Percentiles rank a stretch among this genome's conserved stretches.
phyloP scores from a whole-genome alignment of 2,797 vertebrate genomes.

The Malurus splendens region DNA sequence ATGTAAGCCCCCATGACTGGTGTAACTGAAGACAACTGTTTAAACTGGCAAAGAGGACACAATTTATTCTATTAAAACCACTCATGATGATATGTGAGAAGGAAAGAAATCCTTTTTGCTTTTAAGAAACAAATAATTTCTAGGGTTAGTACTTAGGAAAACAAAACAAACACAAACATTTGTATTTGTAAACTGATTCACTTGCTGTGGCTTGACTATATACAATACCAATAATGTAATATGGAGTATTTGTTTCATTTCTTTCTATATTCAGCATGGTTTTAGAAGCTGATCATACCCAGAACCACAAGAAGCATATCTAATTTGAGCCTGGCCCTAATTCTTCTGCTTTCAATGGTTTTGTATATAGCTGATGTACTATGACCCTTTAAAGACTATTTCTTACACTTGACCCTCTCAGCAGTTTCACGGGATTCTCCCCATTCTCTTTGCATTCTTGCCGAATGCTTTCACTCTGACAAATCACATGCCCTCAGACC shows the following conservation, averaged over 20 bases:
- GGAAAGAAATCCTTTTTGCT: neutral
- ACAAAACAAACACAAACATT: neutral
- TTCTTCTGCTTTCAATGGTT: slow-evolving; percentile 32
- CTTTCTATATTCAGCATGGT: slow-evolving; percentile 9
- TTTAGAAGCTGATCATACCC: slow-evolving; percentile 4
- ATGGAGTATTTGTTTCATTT: slow-evolving; percentile 17
- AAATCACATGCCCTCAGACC: slow-evolving; percentile 6
- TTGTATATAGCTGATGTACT: neutral
- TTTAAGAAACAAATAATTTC: slow-evolving; percentile 14
- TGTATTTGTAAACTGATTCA: neutral
- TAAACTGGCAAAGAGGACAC: neutral
- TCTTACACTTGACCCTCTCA: slow-evolving; percentile 14
- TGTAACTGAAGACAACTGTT: slow-evolving; percentile 1
- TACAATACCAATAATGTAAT: neutral
- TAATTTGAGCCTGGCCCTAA: slow-evolving; percentile 21
- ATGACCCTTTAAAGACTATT: slow-evolving; percentile 23
- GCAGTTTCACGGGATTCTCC: slow-evolving; percentile 32
- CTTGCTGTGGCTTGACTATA: neutral
- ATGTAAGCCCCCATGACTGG: neutral
- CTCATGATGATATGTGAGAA: neutral
- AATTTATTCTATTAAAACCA: slow-evolving; percentile 2
- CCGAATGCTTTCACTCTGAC: slow-evolving; percentile 44
- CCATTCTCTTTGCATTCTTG: neutral
- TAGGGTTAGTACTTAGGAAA: neutral
- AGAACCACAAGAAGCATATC: neutral